Conservation (phyloP, 1,140 invertebrate species). For the Scaptomyza hsui region DNA sequence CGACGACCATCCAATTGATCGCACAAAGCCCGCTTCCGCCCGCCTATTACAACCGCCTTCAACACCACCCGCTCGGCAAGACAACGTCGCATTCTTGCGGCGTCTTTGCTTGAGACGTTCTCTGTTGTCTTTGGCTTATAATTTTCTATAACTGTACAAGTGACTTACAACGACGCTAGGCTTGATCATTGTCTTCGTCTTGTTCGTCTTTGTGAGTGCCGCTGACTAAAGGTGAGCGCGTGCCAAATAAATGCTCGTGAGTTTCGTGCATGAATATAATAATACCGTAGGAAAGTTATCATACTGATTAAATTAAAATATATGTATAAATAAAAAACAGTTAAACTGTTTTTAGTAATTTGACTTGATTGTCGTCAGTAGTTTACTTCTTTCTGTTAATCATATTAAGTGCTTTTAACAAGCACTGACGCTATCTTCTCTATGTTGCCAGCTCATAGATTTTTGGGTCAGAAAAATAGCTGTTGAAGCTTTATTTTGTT, state of each 20-base stretch:
- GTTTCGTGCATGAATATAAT: not conserved
- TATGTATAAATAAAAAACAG: no score
- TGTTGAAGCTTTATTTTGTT: conserved; percentile 22
- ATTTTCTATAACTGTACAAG: conserved; percentile 73
- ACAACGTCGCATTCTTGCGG: conserved; percentile 17
- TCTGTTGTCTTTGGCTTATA: conserved; percentile 68
- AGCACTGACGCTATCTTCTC: not conserved
- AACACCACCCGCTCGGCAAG: conserved; percentile 22
- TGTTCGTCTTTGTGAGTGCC: conserved; percentile 1
- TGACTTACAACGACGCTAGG: conserved; percentile 51
- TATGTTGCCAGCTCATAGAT: conserved; percentile 37
- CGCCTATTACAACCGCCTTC: conserved; percentile 26
- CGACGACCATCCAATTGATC: not conserved
- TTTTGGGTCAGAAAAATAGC: conserved; percentile 56
- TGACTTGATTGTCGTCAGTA: not conserved
- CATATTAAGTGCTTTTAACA: not conserved
- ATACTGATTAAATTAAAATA: not conserved
- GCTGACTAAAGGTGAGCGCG: conserved; percentile 10
- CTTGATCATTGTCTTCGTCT: conserved; percentile 12
- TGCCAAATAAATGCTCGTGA: not conserved
- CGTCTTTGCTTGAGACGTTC: conserved; percentile 31
- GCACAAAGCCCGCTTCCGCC: not conserved
- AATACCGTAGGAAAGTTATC: no score
- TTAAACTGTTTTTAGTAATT: no score
- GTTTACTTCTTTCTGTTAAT: not conserved